phyloP scores from a whole-genome alignment of 2,888 invertebrate genomes.

The Agrilus biguttatus region DNA sequence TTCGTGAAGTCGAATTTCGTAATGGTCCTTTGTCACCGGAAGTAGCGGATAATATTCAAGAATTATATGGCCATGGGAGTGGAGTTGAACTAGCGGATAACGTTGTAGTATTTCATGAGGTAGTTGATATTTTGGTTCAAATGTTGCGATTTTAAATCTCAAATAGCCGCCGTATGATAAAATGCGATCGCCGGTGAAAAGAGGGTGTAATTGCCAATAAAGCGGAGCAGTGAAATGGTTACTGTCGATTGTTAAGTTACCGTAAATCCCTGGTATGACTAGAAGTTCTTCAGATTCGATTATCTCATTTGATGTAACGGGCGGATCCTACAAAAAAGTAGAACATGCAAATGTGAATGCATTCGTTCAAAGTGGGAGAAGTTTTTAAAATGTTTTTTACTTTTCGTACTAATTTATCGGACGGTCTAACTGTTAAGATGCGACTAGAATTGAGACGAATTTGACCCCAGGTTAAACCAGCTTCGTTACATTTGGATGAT shows the following conservation, averaged over 20 bases:
- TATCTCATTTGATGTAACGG: neutral
- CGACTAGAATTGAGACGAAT: slow-evolving; percentile 44
- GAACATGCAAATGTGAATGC: no score
- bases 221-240: slow-evolving; percentile 49
- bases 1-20: slow-evolving; percentile 55
- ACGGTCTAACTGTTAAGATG: slow-evolving; percentile 14
- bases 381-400: no score
- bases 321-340: no score
- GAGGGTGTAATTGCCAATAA: slow-evolving; percentile 68
- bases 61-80: slow-evolving; percentile 55
- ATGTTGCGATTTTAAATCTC: slow-evolving; percentile 53
- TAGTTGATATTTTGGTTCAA: slow-evolving; percentile 30
- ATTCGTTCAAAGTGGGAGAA: no score
- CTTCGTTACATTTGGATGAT: slow-evolving; percentile 65
- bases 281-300: slow-evolving; percentile 8
- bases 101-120: slow-evolving; percentile 28
- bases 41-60: slow-evolving; percentile 51
- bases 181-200: slow-evolving; percentile 76
- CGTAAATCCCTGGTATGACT: slow-evolving; percentile 44
- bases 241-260: slow-evolving; percentile 38
- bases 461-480: slow-evolving; percentile 70
- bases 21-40: slow-evolving; percentile 33
- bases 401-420: no score
- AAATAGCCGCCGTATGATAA: slow-evolving; percentile 85
- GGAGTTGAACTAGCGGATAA: slow-evolving; percentile 71